These are phyloP conservation scores for Rhodeus uyekii DNA, from an alignment of 2,797 vertebrate genomes.

Conservation along the genomic window DNA sequence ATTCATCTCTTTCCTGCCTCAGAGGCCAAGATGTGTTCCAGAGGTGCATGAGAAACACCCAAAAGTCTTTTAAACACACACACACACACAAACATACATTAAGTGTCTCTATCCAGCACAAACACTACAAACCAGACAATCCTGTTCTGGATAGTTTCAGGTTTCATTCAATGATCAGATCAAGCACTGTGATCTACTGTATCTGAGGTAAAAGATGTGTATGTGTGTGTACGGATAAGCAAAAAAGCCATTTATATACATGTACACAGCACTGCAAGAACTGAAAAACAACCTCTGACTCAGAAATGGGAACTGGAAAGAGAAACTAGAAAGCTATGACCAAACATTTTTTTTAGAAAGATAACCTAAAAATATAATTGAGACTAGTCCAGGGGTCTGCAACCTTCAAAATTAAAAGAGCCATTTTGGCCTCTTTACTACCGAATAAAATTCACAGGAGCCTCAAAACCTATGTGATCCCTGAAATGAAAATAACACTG, in stretches of 20 bases:
- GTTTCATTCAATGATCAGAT: slow-evolving; percentile 21
- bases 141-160: background rate
- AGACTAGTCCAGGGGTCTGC: too few relatives aligned
- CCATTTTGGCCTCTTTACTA: too few relatives aligned
- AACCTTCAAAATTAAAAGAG: too few relatives aligned
- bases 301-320: slow-evolving; percentile 27
- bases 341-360: background rate
- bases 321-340: slow-evolving; percentile 8
- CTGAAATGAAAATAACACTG: too few relatives aligned
- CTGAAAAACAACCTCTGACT: background rate
- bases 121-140: slow-evolving; percentile 12
- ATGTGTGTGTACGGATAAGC: background rate
- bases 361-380: background rate
- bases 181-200: background rate
- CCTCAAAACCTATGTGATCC: too few relatives aligned
- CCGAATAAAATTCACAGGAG: too few relatives aligned
- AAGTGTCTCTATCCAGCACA: background rate
- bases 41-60: slow-evolving; percentile 9
- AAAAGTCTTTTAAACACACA: background rate
- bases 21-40: background rate
- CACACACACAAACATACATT: background rate
- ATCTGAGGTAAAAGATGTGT: background rate
- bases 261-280: slow-evolving; percentile 4
- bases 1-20: background rate
- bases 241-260: background rate